Evolutionary conservation across 1,140 invertebrate species (phyloP), one percentile per base, ranked within the genome.

Genomic region (Lordiphosa collinella): DNA sequence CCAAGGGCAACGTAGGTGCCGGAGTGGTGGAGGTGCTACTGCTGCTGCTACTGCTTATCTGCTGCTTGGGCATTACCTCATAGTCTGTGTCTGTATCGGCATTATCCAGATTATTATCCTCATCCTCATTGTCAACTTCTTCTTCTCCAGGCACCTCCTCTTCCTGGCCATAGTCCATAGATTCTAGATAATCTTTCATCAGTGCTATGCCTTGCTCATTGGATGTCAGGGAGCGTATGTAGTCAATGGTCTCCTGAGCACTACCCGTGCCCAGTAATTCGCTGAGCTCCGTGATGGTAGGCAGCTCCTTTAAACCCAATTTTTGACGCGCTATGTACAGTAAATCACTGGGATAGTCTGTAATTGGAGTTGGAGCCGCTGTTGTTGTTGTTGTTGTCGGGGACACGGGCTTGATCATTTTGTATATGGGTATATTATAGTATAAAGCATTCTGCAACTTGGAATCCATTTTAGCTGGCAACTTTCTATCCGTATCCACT

Each of bases 111-210:
- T 36, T 22, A 31, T 84, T 78, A 3, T 66, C 65, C 14, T 79
- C 61, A 29, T 66, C 60, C 6, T 38, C 22, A 5, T 32, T 14
- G 8, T 67, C 55, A 12, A 7, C 25, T 22, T 29, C 46, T 25
- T 51, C 29, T 2, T 34, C 41, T 51, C 53, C 2, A 5, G 14
- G 22, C 13, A 49, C 53, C 12, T 58, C 55, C n/a, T 71, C 56
- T 1, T 11, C 37, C 8, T 73, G 44, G 10, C 80, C 80, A 47
- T 76, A 84, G 35, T 80, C 71, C 5, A 79, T 37, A 0, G 78
- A 66, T n/a, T 73, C 63, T 40, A 88, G 52, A 9, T 85, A 88
- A 3, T 80, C 61, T 14, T 85, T 88, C 66, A 88, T 72, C 11
- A 88, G 16, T 0, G 65, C 68, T 2, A 88, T 66, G 2, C 82